These are phyloP conservation scores for Athalia circularis DNA, from an alignment of 2,888 invertebrate species.

Conservation along the genomic window DNA sequence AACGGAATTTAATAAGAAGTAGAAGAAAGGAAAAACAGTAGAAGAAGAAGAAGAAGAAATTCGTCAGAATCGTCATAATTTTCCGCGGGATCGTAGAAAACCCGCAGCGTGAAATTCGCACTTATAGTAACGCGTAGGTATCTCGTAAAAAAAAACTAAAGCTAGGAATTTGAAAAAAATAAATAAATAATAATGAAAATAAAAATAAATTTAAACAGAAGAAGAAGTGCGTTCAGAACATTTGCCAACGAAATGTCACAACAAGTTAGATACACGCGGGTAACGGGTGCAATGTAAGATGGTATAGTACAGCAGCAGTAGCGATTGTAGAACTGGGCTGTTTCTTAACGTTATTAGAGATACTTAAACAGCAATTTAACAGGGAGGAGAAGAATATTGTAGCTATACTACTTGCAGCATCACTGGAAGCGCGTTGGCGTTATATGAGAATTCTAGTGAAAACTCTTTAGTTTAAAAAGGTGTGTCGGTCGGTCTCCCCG, in stretches of 20 bases:
- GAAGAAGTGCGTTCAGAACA: slow-evolving; percentile 11
- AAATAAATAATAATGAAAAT: background rate
- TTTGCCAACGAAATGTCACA: slow-evolving; percentile 31
- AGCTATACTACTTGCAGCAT: background rate
- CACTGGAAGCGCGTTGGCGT: no score
- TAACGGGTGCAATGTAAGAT: background rate
- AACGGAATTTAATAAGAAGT: no score
- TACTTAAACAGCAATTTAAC: slow-evolving; percentile 58
- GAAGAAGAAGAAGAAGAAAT: no score
- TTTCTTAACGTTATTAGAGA: slow-evolving; percentile 49
- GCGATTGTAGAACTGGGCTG: slow-evolving; percentile 46
- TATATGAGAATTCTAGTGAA: background rate
- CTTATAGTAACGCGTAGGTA: background rate
- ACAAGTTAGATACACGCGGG: slow-evolving; percentile 10
- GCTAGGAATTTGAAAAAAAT: background rate
- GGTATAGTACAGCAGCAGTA: background rate
- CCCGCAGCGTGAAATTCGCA: no score
- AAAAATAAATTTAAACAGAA: background rate
- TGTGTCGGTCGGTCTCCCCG: background rate
- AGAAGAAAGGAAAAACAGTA: no score
- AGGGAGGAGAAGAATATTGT: background rate
- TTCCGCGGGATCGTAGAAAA: no score
- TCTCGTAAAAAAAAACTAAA: background rate
- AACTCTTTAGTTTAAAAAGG: slow-evolving; percentile 13
- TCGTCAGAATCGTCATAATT: no score